Evolutionary conservation across 2,888 invertebrate species (phyloP).

Genomic region (Pristionchus entomophagus): DNA sequence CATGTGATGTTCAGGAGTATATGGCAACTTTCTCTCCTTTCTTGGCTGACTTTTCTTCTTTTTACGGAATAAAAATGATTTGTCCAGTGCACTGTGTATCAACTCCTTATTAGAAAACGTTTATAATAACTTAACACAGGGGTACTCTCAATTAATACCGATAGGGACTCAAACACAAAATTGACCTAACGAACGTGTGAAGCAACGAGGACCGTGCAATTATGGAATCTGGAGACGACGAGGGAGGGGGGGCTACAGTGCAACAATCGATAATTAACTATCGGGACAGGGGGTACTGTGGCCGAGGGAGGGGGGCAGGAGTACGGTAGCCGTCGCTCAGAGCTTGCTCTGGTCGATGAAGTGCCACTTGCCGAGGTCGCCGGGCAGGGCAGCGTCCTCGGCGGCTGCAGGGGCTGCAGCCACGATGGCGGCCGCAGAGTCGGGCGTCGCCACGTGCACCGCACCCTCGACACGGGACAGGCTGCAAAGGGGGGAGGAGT

Average conservation of each 20-base stretch:
- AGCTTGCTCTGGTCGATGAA: slow-evolving; percentile 55
- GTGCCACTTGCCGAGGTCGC: slow-evolving; percentile 71
- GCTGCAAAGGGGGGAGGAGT: slow-evolving; percentile 52
- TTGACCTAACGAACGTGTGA: neutral
- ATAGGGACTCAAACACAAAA: neutral
- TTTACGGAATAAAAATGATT: too few species aligned
- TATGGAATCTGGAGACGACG: too few species aligned
- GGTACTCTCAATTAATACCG: neutral
- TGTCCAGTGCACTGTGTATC: too few species aligned
- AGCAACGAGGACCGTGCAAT: too few species aligned
- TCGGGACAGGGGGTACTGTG: too few species aligned
- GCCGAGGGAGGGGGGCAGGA: neutral
- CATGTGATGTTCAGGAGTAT: too few species aligned
- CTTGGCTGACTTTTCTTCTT: too few species aligned
- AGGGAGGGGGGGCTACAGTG: too few species aligned
- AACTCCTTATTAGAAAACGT: too few species aligned
- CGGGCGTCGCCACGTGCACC: slow-evolving; percentile 58
- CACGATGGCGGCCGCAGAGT: slow-evolving; percentile 53
- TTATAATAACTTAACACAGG: too few species aligned
- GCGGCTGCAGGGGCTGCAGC: slow-evolving; percentile 50
- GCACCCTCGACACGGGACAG: slow-evolving; percentile 59
- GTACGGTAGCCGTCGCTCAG: neutral
- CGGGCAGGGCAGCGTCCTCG: slow-evolving; percentile 53
- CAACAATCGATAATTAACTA: too few species aligned
- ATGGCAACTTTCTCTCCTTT: too few species aligned